Evolutionary conservation across 2,797 vertebrate genomes (phyloP).

Genomic region (Sarcophilus harrisii): DNA sequence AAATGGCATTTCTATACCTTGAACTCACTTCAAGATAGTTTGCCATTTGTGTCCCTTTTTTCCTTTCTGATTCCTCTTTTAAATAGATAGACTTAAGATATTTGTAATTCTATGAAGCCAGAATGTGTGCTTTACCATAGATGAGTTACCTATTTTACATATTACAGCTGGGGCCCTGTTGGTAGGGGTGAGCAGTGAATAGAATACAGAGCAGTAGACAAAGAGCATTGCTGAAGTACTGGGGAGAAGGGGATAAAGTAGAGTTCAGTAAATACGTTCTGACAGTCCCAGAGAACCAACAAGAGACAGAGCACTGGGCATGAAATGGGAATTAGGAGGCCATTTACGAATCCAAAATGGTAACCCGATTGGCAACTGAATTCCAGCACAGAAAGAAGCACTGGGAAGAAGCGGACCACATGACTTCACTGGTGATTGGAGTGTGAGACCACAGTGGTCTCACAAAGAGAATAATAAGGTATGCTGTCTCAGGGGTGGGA

Average conservation of each 20-base stretch:
- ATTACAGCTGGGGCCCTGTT: conserved; percentile 49
- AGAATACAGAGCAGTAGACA: conserved; percentile 70
- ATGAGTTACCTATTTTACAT: conserved; percentile 39
- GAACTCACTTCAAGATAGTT: conserved; percentile 14
- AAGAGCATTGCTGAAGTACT: conserved; percentile 37
- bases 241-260: conserved; percentile 48
- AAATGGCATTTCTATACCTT: conserved; percentile 18
- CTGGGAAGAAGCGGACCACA: conserved; percentile 22
- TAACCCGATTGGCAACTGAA: conserved; percentile 24
- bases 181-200: conserved; percentile 48
- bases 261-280: conserved; percentile 60
- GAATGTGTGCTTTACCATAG: conserved; percentile 28
- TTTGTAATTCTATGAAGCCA: conserved; percentile 2
- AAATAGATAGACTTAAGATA: conserved; percentile 14
- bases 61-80: conserved; percentile 1
- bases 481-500: not conserved
- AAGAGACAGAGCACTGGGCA: conserved; percentile 52
- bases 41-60: not conserved
- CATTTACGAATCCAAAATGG: conserved; percentile 66
- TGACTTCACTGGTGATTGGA: conserved; percentile 50
- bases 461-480: not conserved
- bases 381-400: conserved; percentile 44
- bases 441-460: not conserved
- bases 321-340: conserved; percentile 66
- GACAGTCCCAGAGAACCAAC: conserved; percentile 54